Evolutionary conservation across 2,888 invertebrate genomes (phyloP).

Genomic region (Napeogenes inachia): DNA sequence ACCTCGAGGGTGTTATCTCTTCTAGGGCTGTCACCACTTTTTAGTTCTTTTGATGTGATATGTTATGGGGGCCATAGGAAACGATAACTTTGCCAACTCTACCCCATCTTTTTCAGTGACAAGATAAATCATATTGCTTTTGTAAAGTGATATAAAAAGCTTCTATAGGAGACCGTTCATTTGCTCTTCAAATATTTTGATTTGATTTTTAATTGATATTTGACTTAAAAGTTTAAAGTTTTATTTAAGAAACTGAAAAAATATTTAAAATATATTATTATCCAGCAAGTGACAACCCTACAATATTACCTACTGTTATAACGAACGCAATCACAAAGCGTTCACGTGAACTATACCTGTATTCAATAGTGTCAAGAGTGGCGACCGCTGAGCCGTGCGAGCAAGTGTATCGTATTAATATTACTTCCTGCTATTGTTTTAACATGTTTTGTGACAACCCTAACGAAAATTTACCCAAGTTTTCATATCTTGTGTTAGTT

Average conservation of each 20-base stretch:
- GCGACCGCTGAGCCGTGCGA: not conserved
- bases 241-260: no score
- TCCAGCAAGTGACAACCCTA: conserved; percentile 12
- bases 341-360: conserved; percentile 12
- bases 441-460: no score
- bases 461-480: no score
- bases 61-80: conserved; percentile 24
- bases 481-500: no score
- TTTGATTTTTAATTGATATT: no score
- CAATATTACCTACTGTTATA: conserved; percentile 7
- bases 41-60: conserved; percentile 54
- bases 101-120: conserved; percentile 2
- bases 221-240: no score
- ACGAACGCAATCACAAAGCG: conserved; percentile 16
- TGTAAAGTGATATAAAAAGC: no score
- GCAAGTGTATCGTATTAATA: not conserved
- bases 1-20: conserved; percentile 54
- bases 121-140: conserved; percentile 4
- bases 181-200: no score
- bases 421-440: not conserved
- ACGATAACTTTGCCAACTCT: conserved; percentile 16
- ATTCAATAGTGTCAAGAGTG: conserved; percentile 10
- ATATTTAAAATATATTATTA: not conserved
- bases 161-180: no score
- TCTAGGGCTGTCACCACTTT: conserved; percentile 46